phyloP scores from a whole-genome alignment of 2,888 invertebrate species.

The Augochlorella aurata region DNA sequence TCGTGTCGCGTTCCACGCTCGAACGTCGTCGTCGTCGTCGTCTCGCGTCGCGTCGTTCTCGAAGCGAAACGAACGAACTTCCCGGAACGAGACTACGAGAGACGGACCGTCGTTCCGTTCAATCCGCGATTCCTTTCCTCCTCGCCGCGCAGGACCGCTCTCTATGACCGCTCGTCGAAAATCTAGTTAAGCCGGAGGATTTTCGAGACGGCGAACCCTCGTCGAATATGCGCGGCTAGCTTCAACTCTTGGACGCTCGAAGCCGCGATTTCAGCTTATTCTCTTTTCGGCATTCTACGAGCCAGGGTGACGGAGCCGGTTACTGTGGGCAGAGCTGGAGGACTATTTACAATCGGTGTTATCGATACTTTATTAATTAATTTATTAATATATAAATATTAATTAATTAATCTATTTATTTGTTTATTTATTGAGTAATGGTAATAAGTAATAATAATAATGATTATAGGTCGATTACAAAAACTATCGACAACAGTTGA shows the following conservation, averaged over 20 bases:
- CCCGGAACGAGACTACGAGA: constrained; percentile 9
- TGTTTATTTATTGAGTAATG: too few species aligned
- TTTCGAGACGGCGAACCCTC: background rate
- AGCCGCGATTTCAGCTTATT: background rate
- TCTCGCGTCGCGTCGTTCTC: constrained; percentile 40
- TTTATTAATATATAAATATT: too few species aligned
- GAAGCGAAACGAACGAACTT: constrained; percentile 6
- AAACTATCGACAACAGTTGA: too few species aligned
- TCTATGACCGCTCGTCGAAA: background rate
- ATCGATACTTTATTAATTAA: too few species aligned
- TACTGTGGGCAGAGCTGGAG: too few species aligned
- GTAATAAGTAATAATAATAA: too few species aligned
- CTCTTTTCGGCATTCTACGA: too few species aligned
- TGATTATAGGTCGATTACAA: too few species aligned
- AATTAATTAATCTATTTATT: too few species aligned
- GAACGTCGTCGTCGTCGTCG: background rate
- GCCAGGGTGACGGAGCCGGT: too few species aligned
- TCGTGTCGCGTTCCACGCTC: constrained; percentile 42
- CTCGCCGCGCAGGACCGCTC: background rate
- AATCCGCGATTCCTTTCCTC: background rate
- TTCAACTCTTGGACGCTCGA: background rate
- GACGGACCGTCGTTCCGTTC: background rate
- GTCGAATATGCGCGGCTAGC: background rate
- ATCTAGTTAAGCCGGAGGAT: background rate
- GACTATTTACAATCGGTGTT: too few species aligned